Percentiles rank a stretch among this genome's conserved stretches.
These are phyloP conservation scores for Phylloscopus trochiloides DNA, from an alignment of 2,113 vertebrate genomes.

Conservation along the genomic window DNA sequence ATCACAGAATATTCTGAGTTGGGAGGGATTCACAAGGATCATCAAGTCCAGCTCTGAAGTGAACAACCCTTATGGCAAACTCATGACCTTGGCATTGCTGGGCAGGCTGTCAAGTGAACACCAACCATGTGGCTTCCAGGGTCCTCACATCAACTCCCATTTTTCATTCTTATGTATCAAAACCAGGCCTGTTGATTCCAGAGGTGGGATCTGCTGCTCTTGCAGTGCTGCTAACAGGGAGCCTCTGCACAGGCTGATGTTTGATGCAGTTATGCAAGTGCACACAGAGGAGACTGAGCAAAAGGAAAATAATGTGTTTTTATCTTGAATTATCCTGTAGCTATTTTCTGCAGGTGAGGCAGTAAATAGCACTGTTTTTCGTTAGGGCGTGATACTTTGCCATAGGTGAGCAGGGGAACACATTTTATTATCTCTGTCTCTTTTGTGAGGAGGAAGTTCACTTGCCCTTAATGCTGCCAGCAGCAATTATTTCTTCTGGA, in stretches of 20 bases:
- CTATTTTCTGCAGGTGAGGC: not conserved
- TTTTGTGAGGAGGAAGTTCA: not conserved
- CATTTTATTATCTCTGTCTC: not conserved
- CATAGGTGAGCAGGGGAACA: not conserved
- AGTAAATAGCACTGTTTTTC: not conserved
- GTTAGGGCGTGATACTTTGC: not conserved
- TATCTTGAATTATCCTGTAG: not conserved
- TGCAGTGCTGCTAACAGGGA: not conserved
- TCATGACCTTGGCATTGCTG: fast-evolving
- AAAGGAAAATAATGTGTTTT: not conserved
- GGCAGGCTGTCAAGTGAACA: fast-evolving
- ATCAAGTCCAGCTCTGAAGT: not conserved
- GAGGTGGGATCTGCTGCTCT: not conserved
- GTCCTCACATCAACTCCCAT: not conserved
- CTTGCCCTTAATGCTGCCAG: not conserved
- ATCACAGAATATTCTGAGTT: not conserved
- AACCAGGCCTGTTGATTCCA: not conserved
- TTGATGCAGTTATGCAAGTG: fast-evolving
- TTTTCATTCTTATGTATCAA: not conserved
- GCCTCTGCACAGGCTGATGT: fast-evolving
- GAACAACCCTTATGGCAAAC: not conserved
- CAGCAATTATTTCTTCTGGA: not conserved
- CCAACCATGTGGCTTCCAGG: not conserved
- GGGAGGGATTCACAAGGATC: not conserved
- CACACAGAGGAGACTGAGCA: not conserved